Base-by-base conservation (phyloP, 2,888 invertebrate genomes). In the Phymatocera aterrima region DNA sequence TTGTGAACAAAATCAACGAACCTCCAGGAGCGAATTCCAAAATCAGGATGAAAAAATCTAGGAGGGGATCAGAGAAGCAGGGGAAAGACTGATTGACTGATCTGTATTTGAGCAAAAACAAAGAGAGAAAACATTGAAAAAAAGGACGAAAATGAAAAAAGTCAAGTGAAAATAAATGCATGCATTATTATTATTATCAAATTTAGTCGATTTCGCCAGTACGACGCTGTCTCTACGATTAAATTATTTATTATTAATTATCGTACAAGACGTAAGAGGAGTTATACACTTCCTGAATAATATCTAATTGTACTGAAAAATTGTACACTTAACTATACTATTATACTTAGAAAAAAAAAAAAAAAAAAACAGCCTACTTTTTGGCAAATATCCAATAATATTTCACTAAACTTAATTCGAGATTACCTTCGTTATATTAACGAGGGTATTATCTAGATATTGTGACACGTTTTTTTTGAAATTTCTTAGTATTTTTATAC, bases 1-100 rank as follows among this genome's bases (percentile, higher is more conserved):
- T 81, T n/a, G n/a, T n/a, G n/a, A n/a, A n/a, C n/a, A n/a, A n/a
- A 79, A 83, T 78, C 85, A 88, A 88, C 88, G 87, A 88, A 88
- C 87, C 88, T 89, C 87, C 87, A 79, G 70, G 60, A 81, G 82
- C 80, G 78, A 83, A 81, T 80, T 82, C 82, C 82, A 77, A 79
- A 79, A 80, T 81, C 75, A 77, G 57, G 24, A 79, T 81, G 78
- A 82, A 72, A 83, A 77, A 81, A 81, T 78, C 64, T 82, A 83
- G 87, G 86, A 86, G 86, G 88, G 88, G 85, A 88, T 86, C 82
- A 40, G 5, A 40, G 40, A 4, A 57, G 57, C 57, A 81, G 83
- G 82, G n/a, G 84, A 84, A 87, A 88, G 88, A 88, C 88, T 87
- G 86, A 87, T 84, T 83, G 83, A 85, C 83, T 84, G 81, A 85